Evolutionary conservation across 2,888 invertebrate species (phyloP), one percentile per base, ranked within the genome.

Genomic region (Agrotis clavis): DNA sequence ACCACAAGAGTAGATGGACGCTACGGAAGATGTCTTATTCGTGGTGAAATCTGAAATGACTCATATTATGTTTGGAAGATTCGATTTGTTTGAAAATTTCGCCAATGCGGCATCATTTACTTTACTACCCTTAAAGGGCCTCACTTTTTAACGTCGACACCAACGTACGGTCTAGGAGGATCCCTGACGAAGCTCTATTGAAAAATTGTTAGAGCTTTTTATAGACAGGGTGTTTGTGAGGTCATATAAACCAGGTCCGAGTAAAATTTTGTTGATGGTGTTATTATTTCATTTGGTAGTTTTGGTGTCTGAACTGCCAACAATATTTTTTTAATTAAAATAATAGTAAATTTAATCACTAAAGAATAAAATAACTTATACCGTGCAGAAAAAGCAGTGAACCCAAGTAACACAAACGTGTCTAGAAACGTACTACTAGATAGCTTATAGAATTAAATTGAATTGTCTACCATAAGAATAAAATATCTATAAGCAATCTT

Each of bases 151-250:
- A 41, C 41, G 41, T 41, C 41, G 41, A 41, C 41, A 11, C 11
- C 41, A 11, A 41, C 11, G 11, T 41, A 41, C 41, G 41, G 41
- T 41, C 41, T 41, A 11, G 41, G 41, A 11, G 30, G 65, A 76
- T 69, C 79, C 74, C 83, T 76, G 65, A 84, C 72, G 69, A 41
- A 59, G 77, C 70, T 18, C 18, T 71, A 45, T 76, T 77, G 61
- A 73, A 73, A 63, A 16, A 61, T 35, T 57, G 9, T 41, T 41
- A 41, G 41, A 41, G 41, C 41, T 41, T 11, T 41, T 11, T 57
- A 35, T 57, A 56, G 56, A 11, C 2, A 30, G 18, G 18, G 18
- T 2, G 13, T 35, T 13, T 57, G 13, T 35, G 13, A 13, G 35
- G n/a, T 56, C 56, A 30, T n/a, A 16, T 25, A 54, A 54, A 54